These are phyloP conservation scores for Sphecodes monilicornis DNA, from an alignment of 2,888 invertebrate genomes.

Conservation along the genomic window DNA sequence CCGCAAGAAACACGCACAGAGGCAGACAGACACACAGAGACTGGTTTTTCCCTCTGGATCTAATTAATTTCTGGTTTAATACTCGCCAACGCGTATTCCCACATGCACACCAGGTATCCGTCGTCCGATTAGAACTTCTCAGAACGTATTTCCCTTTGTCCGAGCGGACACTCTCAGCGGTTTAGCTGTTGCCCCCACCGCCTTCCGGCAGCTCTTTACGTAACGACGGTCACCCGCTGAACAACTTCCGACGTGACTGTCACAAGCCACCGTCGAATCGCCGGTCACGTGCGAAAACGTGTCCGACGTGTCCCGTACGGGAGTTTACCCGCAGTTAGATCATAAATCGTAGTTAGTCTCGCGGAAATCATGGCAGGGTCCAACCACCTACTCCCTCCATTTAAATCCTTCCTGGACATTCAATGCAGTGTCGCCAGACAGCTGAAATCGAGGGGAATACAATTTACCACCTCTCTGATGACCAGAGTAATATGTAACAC, in stretches of 20 bases:
- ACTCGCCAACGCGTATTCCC: slow-evolving; percentile 21
- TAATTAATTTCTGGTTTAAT: slow-evolving; percentile 39
- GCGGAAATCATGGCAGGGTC: neutral
- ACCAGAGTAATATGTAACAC: no score
- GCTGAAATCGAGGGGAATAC: no score
- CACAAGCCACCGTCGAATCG: neutral
- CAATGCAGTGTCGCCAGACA: no score
- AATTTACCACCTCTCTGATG: no score
- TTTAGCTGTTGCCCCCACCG: neutral
- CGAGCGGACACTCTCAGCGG: neutral
- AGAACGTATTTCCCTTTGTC: slow-evolving; percentile 25
- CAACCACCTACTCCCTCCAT: slow-evolving; percentile 7
- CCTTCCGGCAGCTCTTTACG: no score
- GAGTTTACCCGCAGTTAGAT: slow-evolving; percentile 4
- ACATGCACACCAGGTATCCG: neutral
- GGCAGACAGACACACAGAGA: neutral
- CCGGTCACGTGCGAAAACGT: slow-evolving; percentile 37
- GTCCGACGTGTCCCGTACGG: slow-evolving; percentile 12
- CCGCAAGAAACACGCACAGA: neutral
- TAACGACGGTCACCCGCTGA: slow-evolving; percentile 24
- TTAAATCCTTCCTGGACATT: neutral
- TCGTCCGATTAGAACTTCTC: neutral
- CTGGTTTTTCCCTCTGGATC: slow-evolving; percentile 5
- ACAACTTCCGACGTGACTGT: slow-evolving; percentile 32
- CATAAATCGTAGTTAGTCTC: slow-evolving; percentile 31